phyloP scores from a whole-genome alignment of 2,888 invertebrate species.

The Drosophila differens region DNA sequence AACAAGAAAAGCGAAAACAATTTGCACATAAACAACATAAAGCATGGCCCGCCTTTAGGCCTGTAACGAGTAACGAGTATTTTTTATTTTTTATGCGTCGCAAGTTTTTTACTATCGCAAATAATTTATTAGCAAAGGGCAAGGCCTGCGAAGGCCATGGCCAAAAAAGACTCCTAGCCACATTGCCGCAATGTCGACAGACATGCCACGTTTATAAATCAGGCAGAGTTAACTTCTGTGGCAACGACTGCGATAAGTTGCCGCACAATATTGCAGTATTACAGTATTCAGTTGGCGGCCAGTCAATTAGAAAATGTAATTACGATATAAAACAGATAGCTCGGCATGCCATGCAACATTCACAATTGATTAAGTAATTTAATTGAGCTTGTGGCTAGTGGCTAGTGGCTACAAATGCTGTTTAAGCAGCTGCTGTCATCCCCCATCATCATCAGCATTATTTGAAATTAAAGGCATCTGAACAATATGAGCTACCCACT shows the following conservation, averaged over 20 bases:
- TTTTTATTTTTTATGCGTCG: slow-evolving; percentile 49
- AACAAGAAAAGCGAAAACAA: slow-evolving; percentile 49
- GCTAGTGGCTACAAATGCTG: slow-evolving; percentile 8
- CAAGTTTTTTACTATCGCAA: slow-evolving; percentile 46
- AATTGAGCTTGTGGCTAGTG: slow-evolving; percentile 38
- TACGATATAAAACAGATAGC: slow-evolving; percentile 28
- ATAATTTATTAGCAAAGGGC: slow-evolving; percentile 70
- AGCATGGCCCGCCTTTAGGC: slow-evolving; percentile 51
- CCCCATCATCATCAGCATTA: not conserved
- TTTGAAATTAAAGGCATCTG: slow-evolving; percentile 31
- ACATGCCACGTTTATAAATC: slow-evolving; percentile 40
- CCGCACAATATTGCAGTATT: slow-evolving; percentile 21
- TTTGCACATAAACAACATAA: slow-evolving; percentile 67
- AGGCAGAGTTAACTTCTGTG: slow-evolving; percentile 48
- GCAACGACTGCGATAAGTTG: slow-evolving; percentile 21
- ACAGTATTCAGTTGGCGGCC: slow-evolving; percentile 19
- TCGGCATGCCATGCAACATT: slow-evolving; percentile 14
- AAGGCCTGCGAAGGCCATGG: slow-evolving; percentile 41
- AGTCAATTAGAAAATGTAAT: slow-evolving; percentile 76
- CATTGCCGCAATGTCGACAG: slow-evolving; percentile 43
- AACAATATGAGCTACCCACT: slow-evolving; percentile 36
- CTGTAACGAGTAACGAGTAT: slow-evolving; percentile 18
- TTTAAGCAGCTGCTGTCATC: not conserved
- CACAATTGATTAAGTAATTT: slow-evolving; percentile 65
- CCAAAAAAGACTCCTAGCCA: slow-evolving; percentile 26